Conservation (phyloP, 2,797 vertebrate species). For the Leptatherina wallacei region DNA sequence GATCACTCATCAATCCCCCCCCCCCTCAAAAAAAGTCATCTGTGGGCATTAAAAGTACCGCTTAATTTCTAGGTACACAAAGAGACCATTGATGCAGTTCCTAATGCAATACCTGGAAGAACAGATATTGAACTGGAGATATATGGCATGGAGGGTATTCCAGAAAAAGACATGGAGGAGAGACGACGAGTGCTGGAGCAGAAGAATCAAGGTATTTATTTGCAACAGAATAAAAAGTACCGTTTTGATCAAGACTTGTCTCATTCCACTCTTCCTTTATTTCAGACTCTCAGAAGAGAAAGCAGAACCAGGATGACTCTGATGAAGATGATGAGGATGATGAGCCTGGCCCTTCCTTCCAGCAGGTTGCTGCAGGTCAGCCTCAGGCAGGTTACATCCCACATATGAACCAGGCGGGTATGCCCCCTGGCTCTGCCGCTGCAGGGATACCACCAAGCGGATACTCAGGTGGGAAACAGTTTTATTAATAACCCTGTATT, state of each 20-base stretch:
- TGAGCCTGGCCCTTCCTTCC: constrained; percentile 91
- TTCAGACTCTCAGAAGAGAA: constrained; percentile 92
- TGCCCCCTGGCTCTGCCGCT: constrained; percentile 86
- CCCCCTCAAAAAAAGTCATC: too few relatives aligned
- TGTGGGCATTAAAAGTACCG: neutral
- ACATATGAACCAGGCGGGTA: constrained; percentile 89
- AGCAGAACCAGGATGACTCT: constrained; percentile 90
- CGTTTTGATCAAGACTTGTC: neutral
- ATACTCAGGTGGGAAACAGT: constrained; percentile 62
- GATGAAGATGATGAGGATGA: constrained; percentile 92
- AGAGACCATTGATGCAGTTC: constrained; percentile 97
- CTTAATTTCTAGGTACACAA: constrained; percentile 90
- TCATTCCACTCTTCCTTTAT: neutral
- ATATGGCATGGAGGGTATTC: constrained; percentile 99
- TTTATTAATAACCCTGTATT: too few relatives aligned
- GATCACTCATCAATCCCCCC: neutral
- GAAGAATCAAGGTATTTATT: constrained; percentile 91
- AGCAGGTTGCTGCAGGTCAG: constrained; percentile 85
- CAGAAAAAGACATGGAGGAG: constrained; percentile 99
- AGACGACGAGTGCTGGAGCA: constrained; percentile 93
- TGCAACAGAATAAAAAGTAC: too few relatives aligned
- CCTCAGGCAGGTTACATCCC: constrained; percentile 88
- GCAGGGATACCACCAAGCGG: constrained; percentile 89
- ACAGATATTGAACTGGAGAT: constrained; percentile 98
- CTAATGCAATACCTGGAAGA: constrained; percentile 98